Evolutionary conservation across 2,797 vertebrate genomes (phyloP).

Genomic region (Nasua narica): DNA sequence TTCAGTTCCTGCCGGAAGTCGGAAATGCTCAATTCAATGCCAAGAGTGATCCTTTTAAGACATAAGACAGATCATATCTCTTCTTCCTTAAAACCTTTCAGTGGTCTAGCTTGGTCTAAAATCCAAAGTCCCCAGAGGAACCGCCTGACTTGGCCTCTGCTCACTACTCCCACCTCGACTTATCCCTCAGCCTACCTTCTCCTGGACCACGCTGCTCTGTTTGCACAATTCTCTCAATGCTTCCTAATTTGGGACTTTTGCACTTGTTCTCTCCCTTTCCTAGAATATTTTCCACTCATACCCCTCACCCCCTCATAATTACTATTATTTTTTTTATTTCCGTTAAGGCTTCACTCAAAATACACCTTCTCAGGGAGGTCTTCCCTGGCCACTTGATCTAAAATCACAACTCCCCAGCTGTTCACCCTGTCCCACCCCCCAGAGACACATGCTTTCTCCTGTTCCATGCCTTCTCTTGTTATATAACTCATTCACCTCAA

Average conservation of each 20-base stretch:
- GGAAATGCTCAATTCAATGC: background rate
- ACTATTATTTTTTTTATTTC: background rate
- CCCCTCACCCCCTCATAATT: background rate
- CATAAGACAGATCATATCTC: background rate
- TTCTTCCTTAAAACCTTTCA: background rate
- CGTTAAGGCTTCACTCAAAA: background rate
- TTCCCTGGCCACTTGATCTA: background rate
- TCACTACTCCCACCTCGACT: background rate
- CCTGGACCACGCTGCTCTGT: background rate
- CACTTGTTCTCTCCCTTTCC: background rate
- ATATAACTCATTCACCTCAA: background rate
- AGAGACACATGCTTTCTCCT: background rate
- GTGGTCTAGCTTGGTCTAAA: background rate
- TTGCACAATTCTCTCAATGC: background rate
- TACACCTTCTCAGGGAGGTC: background rate
- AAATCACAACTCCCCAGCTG: background rate
- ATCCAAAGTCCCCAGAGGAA: background rate
- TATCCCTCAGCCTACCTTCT: fast-evolving
- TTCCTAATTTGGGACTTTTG: background rate
- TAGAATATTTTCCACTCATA: background rate
- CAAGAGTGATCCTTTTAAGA: background rate
- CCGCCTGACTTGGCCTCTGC: fast-evolving
- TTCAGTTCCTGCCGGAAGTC: background rate
- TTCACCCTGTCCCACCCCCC: fast-evolving
- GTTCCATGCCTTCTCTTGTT: background rate